Evolutionary conservation across 2,113 vertebrate genomes (phyloP).

Genomic region (Myiozetetes cayanensis): DNA sequence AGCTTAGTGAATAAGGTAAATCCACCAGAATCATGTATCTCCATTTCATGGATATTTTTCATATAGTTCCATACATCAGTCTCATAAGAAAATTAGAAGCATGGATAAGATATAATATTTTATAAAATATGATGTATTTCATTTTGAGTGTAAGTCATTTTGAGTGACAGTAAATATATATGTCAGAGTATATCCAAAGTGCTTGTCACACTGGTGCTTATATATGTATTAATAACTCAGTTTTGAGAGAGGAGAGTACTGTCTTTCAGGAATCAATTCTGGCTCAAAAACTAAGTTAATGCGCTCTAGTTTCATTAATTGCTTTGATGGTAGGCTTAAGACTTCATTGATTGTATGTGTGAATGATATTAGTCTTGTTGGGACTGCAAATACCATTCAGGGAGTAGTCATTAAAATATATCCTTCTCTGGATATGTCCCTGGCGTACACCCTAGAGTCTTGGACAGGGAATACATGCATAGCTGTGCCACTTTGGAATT

Average conservation of each 20-base stretch:
- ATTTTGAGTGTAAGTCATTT: neutral
- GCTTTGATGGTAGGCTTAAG: conserved; percentile 22
- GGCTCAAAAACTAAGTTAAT: neutral
- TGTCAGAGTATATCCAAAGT: neutral
- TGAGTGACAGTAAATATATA: conserved; percentile 18
- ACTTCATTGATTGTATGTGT: conserved; percentile 8
- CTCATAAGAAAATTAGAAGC: conserved; percentile 22
- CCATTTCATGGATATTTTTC: neutral
- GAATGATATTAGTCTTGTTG: conserved; percentile 4
- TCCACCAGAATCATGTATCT: conserved; percentile 18
- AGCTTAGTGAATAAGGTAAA: conserved; percentile 41
- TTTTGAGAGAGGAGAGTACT: neutral
- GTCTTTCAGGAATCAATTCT: conserved; percentile 16
- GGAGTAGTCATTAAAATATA: neutral
- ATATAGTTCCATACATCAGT: neutral
- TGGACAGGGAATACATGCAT: neutral
- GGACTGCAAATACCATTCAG: neutral
- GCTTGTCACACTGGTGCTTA: neutral
- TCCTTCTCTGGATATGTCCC: neutral
- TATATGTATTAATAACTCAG: neutral
- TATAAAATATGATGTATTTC: neutral
- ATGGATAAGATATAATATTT: neutral
- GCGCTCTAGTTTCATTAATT: conserved; percentile 46
- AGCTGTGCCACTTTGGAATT: neutral
- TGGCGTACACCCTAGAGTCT: neutral